Evolutionary conservation across 2,797 vertebrate species (phyloP).

Genomic region (Cossypha polioptera): DNA sequence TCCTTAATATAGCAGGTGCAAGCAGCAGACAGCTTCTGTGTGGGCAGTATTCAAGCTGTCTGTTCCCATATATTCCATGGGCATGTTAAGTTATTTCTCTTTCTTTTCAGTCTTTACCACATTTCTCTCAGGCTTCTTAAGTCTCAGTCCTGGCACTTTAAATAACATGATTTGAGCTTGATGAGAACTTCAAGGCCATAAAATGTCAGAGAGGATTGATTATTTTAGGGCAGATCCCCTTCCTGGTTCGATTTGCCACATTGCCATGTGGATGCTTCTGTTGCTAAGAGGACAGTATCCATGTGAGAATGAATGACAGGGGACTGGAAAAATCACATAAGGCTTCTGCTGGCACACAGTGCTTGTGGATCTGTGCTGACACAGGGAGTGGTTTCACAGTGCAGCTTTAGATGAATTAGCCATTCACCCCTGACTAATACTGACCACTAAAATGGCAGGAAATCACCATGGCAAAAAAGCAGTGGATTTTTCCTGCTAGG

Average conservation of each 20-base stretch:
- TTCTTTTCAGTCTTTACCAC: background rate
- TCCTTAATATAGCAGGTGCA: background rate
- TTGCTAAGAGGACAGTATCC: background rate
- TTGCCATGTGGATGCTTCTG: background rate
- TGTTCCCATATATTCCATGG: background rate
- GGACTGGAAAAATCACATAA: background rate
- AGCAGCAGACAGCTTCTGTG: background rate
- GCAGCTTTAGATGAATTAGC: background rate
- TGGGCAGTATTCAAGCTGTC: background rate
- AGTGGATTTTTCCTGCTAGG: background rate
- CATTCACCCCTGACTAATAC: background rate
- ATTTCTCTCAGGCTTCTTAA: background rate
- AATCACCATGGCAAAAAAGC: background rate
- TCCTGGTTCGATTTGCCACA: background rate
- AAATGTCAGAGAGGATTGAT: background rate
- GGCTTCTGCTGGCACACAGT: background rate
- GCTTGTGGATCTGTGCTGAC: background rate
- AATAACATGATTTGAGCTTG: background rate
- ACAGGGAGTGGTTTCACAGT: background rate
- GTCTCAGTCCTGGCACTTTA: background rate
- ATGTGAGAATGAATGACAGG: background rate
- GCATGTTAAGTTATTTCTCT: background rate
- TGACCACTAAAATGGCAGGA: background rate
- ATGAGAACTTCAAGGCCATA: background rate
- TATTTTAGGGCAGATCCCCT: background rate